A percentile compares a stretch with the other conserved stretches of the same genome.
Evolutionary conservation across 2,888 invertebrate species (phyloP).

Genomic region (Tachina lurida): DNA sequence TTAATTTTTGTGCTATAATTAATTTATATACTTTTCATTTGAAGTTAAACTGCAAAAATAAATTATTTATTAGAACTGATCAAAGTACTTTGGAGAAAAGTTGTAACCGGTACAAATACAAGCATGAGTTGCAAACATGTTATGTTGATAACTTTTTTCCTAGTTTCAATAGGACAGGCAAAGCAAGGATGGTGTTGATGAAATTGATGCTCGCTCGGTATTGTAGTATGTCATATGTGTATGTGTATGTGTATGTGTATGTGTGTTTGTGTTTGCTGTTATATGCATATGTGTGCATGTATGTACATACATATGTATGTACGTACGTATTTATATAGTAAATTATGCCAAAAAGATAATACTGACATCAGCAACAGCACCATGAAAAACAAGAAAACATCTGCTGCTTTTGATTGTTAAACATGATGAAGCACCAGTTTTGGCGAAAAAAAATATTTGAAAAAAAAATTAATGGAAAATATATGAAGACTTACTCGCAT

Average conservation of each 20-base stretch:
- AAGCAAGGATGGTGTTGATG: slow-evolving; percentile 9
- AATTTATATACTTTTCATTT: neutral
- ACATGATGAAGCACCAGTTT: neutral
- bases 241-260: neutral
- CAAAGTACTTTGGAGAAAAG: neutral
- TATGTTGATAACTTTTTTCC: neutral
- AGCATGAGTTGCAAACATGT: slow-evolving; percentile 40
- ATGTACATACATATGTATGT: neutral
- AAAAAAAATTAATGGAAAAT: neutral
- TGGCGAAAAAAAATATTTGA: neutral
- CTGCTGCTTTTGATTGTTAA: slow-evolving; percentile 37
- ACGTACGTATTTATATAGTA: neutral
- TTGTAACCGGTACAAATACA: slow-evolving; percentile 36
- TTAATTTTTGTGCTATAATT: slow-evolving; percentile 18
- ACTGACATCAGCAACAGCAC: slow-evolving; percentile 29
- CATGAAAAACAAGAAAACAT: slow-evolving; percentile 43
- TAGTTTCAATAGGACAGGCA: neutral
- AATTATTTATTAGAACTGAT: slow-evolving; percentile 17
- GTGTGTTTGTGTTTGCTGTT: neutral
- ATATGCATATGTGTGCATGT: neutral
- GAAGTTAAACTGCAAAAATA: neutral
- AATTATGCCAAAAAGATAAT: slow-evolving; percentile 31
- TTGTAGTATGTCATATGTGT: neutral
- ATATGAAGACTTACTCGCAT: neutral
- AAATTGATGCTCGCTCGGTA: slow-evolving; percentile 21